Percentiles rank a stretch among this genome's conserved stretches.
Evolutionary conservation across 2,113 vertebrate species (phyloP).

Genomic region (Eurystomus gularis): DNA sequence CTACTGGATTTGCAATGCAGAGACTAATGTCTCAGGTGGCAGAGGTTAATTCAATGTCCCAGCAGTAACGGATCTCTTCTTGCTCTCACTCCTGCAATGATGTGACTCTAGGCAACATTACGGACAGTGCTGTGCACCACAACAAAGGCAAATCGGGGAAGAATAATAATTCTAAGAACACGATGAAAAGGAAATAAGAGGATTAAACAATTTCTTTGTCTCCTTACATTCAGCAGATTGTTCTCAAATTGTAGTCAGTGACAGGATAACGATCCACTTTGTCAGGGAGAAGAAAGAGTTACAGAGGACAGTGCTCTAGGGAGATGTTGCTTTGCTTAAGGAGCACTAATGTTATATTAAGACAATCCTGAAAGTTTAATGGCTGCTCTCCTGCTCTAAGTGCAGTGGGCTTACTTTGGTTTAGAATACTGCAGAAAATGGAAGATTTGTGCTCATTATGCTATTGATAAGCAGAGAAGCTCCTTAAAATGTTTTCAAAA

Average conservation of each 20-base stretch:
- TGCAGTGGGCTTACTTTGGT: not conserved
- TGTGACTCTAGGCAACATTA: not conserved
- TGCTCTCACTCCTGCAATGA: not conserved
- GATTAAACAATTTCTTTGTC: not conserved
- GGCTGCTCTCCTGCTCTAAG: not conserved
- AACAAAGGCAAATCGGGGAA: not conserved
- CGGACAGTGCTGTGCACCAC: rapidly evolving
- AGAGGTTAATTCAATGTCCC: not conserved
- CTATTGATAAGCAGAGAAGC: not conserved
- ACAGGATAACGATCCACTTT: not conserved
- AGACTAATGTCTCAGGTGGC: not conserved
- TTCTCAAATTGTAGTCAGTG: not conserved
- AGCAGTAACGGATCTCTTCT: not conserved
- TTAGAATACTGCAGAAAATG: not conserved
- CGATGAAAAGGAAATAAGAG: not conserved
- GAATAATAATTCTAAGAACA: not conserved
- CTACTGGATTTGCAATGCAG: not conserved
- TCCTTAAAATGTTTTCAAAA: not conserved
- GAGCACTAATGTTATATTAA: not conserved
- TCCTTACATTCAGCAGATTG: not conserved
- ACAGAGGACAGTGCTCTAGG: not conserved
- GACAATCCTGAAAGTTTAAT: not conserved
- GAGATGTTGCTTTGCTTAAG: not conserved
- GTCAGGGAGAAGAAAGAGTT: not conserved
- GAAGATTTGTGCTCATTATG: not conserved